phyloP scores from a whole-genome alignment of 2,797 vertebrate genomes.

The Leptodactylus fallax region DNA sequence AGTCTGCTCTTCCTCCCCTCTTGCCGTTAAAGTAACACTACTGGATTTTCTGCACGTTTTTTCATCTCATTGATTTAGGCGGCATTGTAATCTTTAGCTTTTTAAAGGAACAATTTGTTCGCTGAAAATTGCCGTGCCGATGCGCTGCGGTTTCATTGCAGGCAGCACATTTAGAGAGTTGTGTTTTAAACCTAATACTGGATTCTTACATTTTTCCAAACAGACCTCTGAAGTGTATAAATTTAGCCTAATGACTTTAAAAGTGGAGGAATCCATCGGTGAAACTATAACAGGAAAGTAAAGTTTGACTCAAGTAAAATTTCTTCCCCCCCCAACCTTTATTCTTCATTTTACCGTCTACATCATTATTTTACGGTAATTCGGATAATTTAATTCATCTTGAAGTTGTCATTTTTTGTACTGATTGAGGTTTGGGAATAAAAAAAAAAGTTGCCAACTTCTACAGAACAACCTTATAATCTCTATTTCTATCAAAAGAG shows the following conservation, averaged over 20 bases:
- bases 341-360: constrained; percentile 66
- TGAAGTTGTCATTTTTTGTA: constrained; percentile 73
- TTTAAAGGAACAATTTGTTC: constrained; percentile 47
- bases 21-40: constrained; percentile 51
- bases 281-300: constrained; percentile 71
- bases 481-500: constrained; percentile 70
- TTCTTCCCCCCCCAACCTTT: not conserved
- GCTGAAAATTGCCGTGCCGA: constrained; percentile 29
- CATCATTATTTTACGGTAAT: constrained; percentile 69
- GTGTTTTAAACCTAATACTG: constrained; percentile 30
- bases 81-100: constrained; percentile 37
- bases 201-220: constrained; percentile 54
- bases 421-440: constrained; percentile 76
- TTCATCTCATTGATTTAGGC: constrained; percentile 40
- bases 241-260: constrained; percentile 71
- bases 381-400: constrained; percentile 71
- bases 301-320: constrained; percentile 65
- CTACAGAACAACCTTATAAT: constrained; percentile 70
- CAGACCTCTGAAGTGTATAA: constrained; percentile 44
- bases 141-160: constrained; percentile 37
- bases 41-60: constrained; percentile 44
- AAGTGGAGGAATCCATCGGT: constrained; percentile 66
- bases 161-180: not conserved
- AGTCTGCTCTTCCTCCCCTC: not conserved
- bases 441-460: constrained; percentile 72